Conservation (phyloP, 2,113 vertebrate species). For the Pristiophorus japonicus region DNA sequence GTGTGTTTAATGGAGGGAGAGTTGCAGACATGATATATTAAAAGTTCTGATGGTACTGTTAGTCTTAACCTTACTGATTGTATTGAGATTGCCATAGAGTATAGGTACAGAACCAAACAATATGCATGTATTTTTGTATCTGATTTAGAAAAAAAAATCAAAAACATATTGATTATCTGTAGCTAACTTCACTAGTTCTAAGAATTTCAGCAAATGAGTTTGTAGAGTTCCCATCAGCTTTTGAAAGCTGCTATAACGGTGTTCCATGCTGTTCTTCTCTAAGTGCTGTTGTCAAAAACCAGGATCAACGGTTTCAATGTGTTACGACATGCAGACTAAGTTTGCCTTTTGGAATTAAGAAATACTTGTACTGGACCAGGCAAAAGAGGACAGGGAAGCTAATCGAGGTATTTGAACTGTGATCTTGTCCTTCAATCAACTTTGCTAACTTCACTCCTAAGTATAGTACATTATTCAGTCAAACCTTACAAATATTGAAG, state of each 20-base stretch:
- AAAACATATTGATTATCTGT: neutral
- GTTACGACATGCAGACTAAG: neutral
- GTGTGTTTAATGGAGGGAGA: neutral
- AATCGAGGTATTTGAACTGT: neutral
- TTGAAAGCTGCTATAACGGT: too few relatives aligned
- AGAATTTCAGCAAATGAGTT: neutral
- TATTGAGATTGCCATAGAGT: neutral
- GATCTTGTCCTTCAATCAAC: neutral
- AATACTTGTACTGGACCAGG: neutral
- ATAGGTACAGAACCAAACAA: neutral
- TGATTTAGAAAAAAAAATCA: neutral
- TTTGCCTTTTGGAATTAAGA: neutral
- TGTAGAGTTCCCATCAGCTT: neutral
- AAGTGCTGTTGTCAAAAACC: neutral
- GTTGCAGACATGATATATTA: neutral
- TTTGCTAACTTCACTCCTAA: neutral
- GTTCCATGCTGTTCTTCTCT: neutral
- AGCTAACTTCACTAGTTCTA: neutral
- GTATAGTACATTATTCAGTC: neutral
- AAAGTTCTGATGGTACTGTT: neutral
- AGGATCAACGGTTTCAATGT: neutral
- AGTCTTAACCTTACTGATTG: neutral
- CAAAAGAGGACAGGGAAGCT: neutral
- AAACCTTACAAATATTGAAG: neutral
- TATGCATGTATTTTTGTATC: conserved; percentile 34